Percentiles rank a stretch among this genome's conserved stretches.
Conservation (phyloP, 1,140 invertebrate species). For the Cherax destructor region DNA sequence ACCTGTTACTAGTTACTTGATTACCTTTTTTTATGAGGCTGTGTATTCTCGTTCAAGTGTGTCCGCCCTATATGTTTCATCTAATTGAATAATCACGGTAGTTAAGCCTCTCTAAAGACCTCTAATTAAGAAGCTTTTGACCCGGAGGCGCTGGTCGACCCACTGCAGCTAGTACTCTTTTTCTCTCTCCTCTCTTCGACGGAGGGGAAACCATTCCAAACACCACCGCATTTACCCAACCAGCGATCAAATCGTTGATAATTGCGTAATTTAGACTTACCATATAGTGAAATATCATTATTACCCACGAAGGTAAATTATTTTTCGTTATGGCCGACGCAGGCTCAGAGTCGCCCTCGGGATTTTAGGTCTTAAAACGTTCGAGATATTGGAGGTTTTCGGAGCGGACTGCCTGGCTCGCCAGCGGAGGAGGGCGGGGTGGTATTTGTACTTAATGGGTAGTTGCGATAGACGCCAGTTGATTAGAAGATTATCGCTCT, state of each 20-base stretch:
- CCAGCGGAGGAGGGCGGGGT: background rate
- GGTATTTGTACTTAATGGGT: conserved; percentile 22
- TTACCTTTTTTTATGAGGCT: background rate
- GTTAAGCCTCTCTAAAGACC: conserved; percentile 19
- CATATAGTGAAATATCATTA: conserved; percentile 33
- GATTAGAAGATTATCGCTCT: conserved; percentile 29
- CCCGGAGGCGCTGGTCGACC: background rate
- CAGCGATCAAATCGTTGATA: conserved; percentile 13
- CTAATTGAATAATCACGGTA: conserved; percentile 45
- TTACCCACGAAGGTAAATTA: conserved; percentile 32
- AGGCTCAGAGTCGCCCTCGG: background rate
- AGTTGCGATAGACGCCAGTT: conserved; percentile 9
- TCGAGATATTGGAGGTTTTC: background rate
- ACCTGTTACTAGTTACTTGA: background rate
- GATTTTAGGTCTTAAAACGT: background rate
- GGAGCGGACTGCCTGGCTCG: background rate
- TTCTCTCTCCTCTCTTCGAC: background rate
- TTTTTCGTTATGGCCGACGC: conserved; percentile 15
- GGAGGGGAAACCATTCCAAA: background rate
- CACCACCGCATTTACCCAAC: background rate
- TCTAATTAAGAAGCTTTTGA: conserved; percentile 22
- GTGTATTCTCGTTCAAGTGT: background rate
- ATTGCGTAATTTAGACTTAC: conserved; percentile 34
- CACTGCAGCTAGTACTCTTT: background rate
- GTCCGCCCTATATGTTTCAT: conserved; percentile 4